Evolutionary conservation across 1,140 invertebrate species (phyloP), one percentile per base, ranked within the genome.

Genomic region (Conus ventricosus): DNA sequence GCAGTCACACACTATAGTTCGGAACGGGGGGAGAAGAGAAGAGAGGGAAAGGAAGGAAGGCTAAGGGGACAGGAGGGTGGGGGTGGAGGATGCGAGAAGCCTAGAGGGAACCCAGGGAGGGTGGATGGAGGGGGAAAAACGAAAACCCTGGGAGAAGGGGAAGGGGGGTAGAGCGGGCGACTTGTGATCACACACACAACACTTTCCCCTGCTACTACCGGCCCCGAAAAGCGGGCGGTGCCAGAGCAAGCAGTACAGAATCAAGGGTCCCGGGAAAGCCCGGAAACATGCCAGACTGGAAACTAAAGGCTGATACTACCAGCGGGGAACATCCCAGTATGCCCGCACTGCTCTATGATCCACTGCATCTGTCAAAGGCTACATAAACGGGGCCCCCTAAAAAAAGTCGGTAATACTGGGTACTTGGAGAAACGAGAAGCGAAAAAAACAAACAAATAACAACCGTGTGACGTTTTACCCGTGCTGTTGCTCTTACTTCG

Each of bases 101-200:
- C 67, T 71, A 71, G 6, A n/a, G 67, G 15, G 20, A 6, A 13
- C 0, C 6, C 23, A 71, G 20, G 67, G 67, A 20, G 11, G 67
- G 67, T 17, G 67, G 15, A 71, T 11, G 23, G 23, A 23, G 23
- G 20, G 67, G 67, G 15, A 20, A 71, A n/a, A 71, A 23, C 20
- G 23, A 71, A 20, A 39, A 39, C 39, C 39, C 39, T 0, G 23
- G 23, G 23, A 20, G 67, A 71, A 7, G 67, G 15, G 23, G 67
- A 71, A 71, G 67, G 67, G 67, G 10, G 67, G 20, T 20, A 71
- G 67, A 71, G 20, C 17, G 67, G 67, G 13, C 23, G 67, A 71
- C 67, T 71, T 71, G 67, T 71, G 23, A n/a, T 71, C 67, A 20
- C 67, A 71, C 67, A 71, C 67, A 71, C 67, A 71, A n/a, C 67